A percentile compares a stretch with the other conserved stretches of the same genome.
Evolutionary conservation across 2,888 invertebrate species (phyloP).

Genomic region (Melangyna quadrimaculata): DNA sequence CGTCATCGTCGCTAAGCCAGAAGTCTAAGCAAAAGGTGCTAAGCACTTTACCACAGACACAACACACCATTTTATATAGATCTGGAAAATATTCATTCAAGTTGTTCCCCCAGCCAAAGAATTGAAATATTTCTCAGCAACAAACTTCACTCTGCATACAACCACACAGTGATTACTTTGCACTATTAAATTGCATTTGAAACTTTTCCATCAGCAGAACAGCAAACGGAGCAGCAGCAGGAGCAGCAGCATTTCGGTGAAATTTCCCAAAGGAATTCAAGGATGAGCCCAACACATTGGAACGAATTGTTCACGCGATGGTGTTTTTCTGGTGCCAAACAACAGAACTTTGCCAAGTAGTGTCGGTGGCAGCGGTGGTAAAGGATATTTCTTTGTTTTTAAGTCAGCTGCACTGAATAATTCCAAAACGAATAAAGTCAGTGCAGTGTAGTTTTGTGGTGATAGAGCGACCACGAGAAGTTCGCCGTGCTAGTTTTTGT

Average conservation of each 20-base stretch:
- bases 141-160: slow-evolving; percentile 52
- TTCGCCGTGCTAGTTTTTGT: slow-evolving; percentile 49
- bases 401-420: slow-evolving; percentile 41
- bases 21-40: slow-evolving; percentile 28
- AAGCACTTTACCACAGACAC: slow-evolving; percentile 33
- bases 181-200: slow-evolving; percentile 67
- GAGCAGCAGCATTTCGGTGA: slow-evolving; percentile 45
- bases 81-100: slow-evolving; percentile 64
- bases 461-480: slow-evolving; percentile 35
- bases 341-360: slow-evolving; percentile 31
- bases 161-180: slow-evolving; percentile 67
- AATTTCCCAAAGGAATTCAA: slow-evolving; percentile 57
- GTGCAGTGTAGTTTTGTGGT: slow-evolving; percentile 43
- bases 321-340: slow-evolving; percentile 32
- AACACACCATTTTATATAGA: slow-evolving; percentile 7
- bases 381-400: background rate
- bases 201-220: slow-evolving; percentile 46
- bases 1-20: background rate
- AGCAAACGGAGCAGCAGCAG: background rate
- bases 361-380: background rate
- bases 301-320: slow-evolving; percentile 32
- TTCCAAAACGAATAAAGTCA: slow-evolving; percentile 53
- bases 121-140: slow-evolving; percentile 61
- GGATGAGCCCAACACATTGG: slow-evolving; percentile 21
- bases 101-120: slow-evolving; percentile 52